A percentile compares a stretch with the other conserved stretches of the same genome.
These are phyloP conservation scores for Acanthornis magna DNA, from an alignment of 2,797 vertebrate species.

Conservation along the genomic window DNA sequence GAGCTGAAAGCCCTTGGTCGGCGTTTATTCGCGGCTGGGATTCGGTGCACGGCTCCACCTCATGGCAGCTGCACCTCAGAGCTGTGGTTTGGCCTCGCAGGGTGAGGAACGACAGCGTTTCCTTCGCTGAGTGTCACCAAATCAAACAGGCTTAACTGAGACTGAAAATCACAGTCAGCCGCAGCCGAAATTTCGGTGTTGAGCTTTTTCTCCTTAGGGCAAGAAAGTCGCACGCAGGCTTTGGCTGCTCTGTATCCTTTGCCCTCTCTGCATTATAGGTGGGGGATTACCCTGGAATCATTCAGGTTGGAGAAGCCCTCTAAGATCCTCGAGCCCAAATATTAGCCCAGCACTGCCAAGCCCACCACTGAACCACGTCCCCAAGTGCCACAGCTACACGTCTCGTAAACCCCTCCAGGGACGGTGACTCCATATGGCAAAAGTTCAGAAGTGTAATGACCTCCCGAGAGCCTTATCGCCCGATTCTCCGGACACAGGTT, in stretches of 20 bases:
- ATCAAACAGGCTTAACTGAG: not conserved
- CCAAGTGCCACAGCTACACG: not conserved
- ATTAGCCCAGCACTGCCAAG: not conserved
- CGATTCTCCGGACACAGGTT: rapidly evolving
- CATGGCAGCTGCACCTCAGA: not conserved
- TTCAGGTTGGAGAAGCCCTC: not conserved
- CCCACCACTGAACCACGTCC: not conserved
- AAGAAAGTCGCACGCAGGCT: rapidly evolving
- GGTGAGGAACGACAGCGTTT: not conserved
- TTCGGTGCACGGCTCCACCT: slow-evolving; percentile 36
- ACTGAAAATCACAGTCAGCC: not conserved
- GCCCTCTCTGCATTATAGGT: rapidly evolving
- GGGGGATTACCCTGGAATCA: not conserved
- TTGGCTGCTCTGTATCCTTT: not conserved
- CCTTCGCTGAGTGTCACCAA: not conserved
- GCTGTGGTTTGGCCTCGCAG: not conserved
- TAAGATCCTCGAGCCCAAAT: no score
- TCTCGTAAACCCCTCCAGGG: not conserved
- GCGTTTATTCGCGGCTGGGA: rapidly evolving
- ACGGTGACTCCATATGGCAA: not conserved
- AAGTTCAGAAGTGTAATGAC: not conserved
- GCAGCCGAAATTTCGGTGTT: rapidly evolving
- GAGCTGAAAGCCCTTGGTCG: not conserved
- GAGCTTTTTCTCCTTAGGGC: not conserved
- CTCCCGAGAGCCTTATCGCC: rapidly evolving